Percentiles rank a stretch among this genome's conserved stretches.
Conservation (phyloP, 1,140 invertebrate species). For the Melitaea cinxia region DNA sequence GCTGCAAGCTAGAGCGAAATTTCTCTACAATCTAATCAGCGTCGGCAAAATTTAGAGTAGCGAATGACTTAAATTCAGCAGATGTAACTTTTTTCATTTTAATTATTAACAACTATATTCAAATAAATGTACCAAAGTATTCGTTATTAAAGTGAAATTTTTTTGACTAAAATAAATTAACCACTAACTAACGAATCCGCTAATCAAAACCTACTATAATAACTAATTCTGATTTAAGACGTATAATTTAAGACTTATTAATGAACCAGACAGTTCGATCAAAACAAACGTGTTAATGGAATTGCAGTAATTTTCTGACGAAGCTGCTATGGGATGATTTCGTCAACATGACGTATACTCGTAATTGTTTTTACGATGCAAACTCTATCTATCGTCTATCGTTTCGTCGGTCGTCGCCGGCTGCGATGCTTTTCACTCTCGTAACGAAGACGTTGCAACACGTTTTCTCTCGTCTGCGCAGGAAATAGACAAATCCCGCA, state of each 20-base stretch:
- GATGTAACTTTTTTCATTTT: not conserved
- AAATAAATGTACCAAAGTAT: too few relatives aligned
- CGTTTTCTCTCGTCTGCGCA: conserved; percentile 64
- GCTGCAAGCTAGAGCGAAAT: conserved; percentile 26
- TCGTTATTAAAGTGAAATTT: too few relatives aligned
- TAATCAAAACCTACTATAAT: too few relatives aligned
- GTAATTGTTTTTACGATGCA: conserved; percentile 9
- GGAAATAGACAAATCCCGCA: conserved; percentile 68
- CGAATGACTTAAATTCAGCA: conserved; percentile 8
- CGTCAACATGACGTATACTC: not conserved
- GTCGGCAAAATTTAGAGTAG: conserved; percentile 16
- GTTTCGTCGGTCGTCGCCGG: conserved; percentile 15
- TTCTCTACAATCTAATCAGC: conserved; percentile 26
- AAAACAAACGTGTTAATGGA: too few relatives aligned
- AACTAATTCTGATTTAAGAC: too few relatives aligned
- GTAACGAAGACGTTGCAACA: conserved; percentile 52
- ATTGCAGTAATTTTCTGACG: too few relatives aligned
- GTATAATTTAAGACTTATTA: too few relatives aligned
- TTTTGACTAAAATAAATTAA: too few relatives aligned
- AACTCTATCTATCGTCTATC: not conserved
- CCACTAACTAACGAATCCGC: too few relatives aligned
- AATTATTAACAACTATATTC: too few relatives aligned
- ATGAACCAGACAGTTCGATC: too few relatives aligned
- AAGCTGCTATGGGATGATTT: conserved; percentile 1
- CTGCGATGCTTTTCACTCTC: conserved; percentile 17